Base-by-base conservation (phyloP, 2,888 invertebrate species). In the Tenodera sinensis region DNA sequence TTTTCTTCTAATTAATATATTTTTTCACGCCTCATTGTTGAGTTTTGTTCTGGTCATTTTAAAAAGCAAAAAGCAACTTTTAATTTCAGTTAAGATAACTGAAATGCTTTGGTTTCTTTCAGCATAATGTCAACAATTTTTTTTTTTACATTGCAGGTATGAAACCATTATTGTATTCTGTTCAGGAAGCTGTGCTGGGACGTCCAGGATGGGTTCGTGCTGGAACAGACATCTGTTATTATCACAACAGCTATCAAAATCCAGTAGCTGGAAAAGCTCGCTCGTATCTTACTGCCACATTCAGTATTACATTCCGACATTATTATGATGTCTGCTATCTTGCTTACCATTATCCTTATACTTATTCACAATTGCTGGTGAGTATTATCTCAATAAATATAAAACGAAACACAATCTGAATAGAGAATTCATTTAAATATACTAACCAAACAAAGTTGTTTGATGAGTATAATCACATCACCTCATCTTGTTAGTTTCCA, bases 161-260 rank as follows among this genome's bases (percentile, higher is more conserved):
- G 97, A 97, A 97, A 92, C 98, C 98, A 25, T 96, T 98, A 87
- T 93, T 98, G 93, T 98, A 96, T 93, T 98, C 97, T n/a, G 97
- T 97, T 28, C 95, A 94, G 87, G 97, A 97, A 92, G 89, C 91
- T 89, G 47, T 91, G 71, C 83, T 91, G 88, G 91, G 91, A 25
- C 90, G 91, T 30, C 90, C 92, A 93, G 96, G 96, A 9, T 97
- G 97, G 98, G 93, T 95, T 14, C 94, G 98, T 90, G 94, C 94
- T 0, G 98, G 98, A 2, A 94, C 95, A 0, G 96, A 97, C 90
- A 96, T 98, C 91, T 97, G 97, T 93, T 98, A 98, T 93, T 97
- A 96, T 93, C 95, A 96, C 91, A 98, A 98, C 93, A 95, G 95
- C 92, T 95, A 96, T 92, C 95, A 95, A 91, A 95, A 95, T 92